phyloP scores from a whole-genome alignment of 2,113 vertebrate genomes.

The Apaloderma vittatum region DNA sequence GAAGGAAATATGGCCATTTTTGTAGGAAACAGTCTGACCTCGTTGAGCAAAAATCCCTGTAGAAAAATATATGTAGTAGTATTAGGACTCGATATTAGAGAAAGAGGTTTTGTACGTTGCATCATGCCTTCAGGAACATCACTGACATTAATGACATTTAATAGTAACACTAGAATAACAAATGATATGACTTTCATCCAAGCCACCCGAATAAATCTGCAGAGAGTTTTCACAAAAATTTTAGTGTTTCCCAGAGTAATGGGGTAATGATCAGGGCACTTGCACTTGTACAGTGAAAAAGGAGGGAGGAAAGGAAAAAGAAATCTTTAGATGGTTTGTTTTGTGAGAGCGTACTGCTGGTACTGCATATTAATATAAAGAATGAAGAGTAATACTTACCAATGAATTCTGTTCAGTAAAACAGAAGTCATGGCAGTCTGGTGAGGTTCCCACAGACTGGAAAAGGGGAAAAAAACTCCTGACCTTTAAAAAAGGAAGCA shows the following conservation, averaged over 20 bases:
- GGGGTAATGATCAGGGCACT: background rate
- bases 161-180: background rate
- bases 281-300: background rate
- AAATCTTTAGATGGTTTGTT: background rate
- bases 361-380: background rate
- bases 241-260: background rate
- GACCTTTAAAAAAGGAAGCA: too few species aligned
- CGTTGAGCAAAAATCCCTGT: background rate
- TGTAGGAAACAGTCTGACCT: background rate
- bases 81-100: background rate
- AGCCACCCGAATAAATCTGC: background rate
- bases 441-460: too few species aligned
- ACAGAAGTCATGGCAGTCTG: background rate
- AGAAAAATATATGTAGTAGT: background rate
- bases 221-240: background rate
- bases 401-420: background rate
- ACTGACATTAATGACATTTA: background rate
- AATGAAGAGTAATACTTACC: background rate
- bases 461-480: too few species aligned
- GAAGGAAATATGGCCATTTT: background rate
- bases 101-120: background rate
- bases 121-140: background rate
- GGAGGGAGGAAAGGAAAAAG: background rate
- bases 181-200: background rate
- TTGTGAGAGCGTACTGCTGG: background rate